These are phyloP conservation scores for Conger conger DNA, from an alignment of 2,113 vertebrate genomes.

Conservation along the genomic window DNA sequence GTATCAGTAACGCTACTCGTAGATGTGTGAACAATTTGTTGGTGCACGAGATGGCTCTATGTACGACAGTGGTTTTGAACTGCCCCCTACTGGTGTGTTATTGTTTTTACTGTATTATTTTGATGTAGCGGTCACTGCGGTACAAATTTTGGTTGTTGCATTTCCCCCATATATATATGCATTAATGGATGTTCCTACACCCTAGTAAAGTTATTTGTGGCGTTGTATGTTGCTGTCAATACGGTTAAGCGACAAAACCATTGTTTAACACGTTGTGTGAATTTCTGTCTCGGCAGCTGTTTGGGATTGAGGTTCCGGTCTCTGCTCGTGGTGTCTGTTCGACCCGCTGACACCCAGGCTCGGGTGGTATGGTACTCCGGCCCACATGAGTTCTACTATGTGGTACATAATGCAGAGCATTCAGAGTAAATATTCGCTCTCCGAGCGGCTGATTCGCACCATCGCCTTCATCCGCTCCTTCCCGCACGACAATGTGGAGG, in stretches of 20 bases:
- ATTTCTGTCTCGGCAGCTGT: neutral
- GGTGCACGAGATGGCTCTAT: too few species aligned
- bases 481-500: slow-evolving; percentile 92
- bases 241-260: too few species aligned
- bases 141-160: too few species aligned
- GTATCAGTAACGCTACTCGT: too few species aligned
- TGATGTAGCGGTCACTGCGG: too few species aligned
- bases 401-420: slow-evolving; percentile 95
- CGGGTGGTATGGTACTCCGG: slow-evolving; percentile 73
- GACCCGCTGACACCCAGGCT: slow-evolving; percentile 51
- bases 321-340: slow-evolving; percentile 41
- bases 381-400: slow-evolving; percentile 79
- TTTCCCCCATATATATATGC: too few species aligned
- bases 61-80: too few species aligned
- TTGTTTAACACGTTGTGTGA: neutral
- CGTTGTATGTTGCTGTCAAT: neutral
- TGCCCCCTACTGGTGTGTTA: too few species aligned
- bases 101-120: too few species aligned
- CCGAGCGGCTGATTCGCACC: slow-evolving; percentile 91
- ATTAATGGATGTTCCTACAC: too few species aligned
- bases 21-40: too few species aligned
- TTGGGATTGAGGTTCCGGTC: slow-evolving; percentile 1
- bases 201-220: neutral
- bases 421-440: slow-evolving; percentile 95
- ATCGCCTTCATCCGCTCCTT: slow-evolving; percentile 96